Percentiles rank a stretch among this genome's conserved stretches.
These are phyloP conservation scores for Heterodera carotae DNA, from an alignment of 1,140 invertebrate genomes.

Conservation along the genomic window DNA sequence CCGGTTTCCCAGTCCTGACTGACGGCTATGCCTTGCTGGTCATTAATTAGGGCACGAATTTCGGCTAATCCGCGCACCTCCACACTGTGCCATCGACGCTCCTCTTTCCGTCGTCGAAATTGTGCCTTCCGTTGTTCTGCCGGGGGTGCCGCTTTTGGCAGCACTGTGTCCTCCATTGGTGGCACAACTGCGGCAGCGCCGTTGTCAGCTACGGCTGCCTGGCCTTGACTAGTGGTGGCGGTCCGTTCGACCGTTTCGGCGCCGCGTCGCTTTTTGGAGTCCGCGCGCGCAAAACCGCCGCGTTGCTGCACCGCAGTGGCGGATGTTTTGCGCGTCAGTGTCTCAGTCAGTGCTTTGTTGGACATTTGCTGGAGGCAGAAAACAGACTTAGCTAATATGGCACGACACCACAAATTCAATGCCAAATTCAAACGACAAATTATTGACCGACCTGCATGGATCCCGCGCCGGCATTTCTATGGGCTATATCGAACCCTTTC, in stretches of 20 bases:
- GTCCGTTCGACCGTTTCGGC: not conserved
- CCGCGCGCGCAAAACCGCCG: not conserved
- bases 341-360: slow-evolving; percentile 15
- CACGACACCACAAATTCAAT: too few relatives aligned
- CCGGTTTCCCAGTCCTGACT: not conserved
- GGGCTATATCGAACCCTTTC: too few relatives aligned
- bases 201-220: not conserved
- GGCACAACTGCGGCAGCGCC: not conserved
- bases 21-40: too few relatives aligned
- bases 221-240: not conserved
- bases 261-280: not conserved
- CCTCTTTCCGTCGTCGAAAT: slow-evolving; percentile 34
- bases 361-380: not conserved
- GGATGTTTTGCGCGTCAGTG: slow-evolving; percentile 5
- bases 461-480: too few relatives aligned
- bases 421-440: too few relatives aligned
- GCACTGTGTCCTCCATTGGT: not conserved
- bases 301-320: not conserved
- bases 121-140: slow-evolving; percentile 16
- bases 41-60: slow-evolving; percentile 15
- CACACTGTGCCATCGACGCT: slow-evolving; percentile 58
- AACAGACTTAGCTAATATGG: too few relatives aligned
- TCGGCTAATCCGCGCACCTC: slow-evolving; percentile 32
- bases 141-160: not conserved
- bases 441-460: too few relatives aligned